Evolutionary conservation across 2,888 invertebrate species (phyloP), one percentile per base, ranked within the genome.

Genomic region (Tenthredo distinguenda): DNA sequence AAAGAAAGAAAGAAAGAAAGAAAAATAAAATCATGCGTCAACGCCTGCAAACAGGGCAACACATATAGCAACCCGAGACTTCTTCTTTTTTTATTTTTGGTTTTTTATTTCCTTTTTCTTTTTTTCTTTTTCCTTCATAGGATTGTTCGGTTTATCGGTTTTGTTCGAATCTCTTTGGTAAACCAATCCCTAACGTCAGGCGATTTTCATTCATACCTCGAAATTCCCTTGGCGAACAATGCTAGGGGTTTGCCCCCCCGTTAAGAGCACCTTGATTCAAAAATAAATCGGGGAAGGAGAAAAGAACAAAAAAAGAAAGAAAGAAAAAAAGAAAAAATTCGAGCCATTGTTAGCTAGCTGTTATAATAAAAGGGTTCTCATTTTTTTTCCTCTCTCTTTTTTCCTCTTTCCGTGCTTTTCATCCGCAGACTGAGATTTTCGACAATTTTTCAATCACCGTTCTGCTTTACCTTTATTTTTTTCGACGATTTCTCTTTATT

Each of bases 1-100:
- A 31, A 62, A 31, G 47, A 82, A 82, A 84, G 72, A 76, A 74
- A 34, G 82, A 86, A 18, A 50, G 1, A n/a, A 18, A 21, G 82
- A 86, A 18, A 50, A 6, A n/a, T 5, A 55, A 55, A 55, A 55
- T 55, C 7, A 55, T n/a, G 55, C 7, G 55, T 55, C 55, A 55
- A 55, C 55, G 55, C 55, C 55, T n/a, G 55, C 55, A 55, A 55
- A 55, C 55, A 55, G 55, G 6, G 55, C 7, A n/a, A n/a, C 55
- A 55, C 18, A 50, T 55, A 47, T 47, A 47, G 47, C 47, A n/a
- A n/a, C 7, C 7, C n/a, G 7, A 55, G 55, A 55, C n/a, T 55
- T 55, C 7, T 55, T 50, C 1, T 6, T n/a, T n/a, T 50, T 6
- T 50, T 50, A 6, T n/a, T 1, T 50, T 50, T 18, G 0, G 0